phyloP scores from a whole-genome alignment of 2,797 vertebrate species.

The Agapornis canus region DNA sequence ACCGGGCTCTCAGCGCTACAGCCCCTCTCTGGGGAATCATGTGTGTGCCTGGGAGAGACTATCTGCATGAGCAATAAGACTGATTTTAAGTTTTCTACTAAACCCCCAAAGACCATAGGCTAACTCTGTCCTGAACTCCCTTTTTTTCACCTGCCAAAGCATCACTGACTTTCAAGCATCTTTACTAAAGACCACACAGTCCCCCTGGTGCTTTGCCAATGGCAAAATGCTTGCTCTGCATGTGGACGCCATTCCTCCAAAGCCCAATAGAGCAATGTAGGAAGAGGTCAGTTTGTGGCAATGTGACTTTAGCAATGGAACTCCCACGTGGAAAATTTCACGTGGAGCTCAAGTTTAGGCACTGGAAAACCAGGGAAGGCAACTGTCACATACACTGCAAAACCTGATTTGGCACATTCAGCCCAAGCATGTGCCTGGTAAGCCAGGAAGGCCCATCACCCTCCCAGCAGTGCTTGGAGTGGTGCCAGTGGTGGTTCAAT shows the following conservation, averaged over 20 bases:
- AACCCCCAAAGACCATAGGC: not conserved
- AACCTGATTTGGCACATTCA: not conserved
- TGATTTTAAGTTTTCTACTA: not conserved
- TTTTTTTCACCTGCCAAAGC: not conserved
- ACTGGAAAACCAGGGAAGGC: not conserved
- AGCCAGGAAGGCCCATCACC: not conserved
- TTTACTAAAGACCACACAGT: not conserved
- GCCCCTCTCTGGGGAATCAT: not conserved
- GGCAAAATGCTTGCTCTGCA: rapidly evolving
- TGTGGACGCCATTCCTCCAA: rapidly evolving
- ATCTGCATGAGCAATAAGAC: not conserved
- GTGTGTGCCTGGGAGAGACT: not conserved
- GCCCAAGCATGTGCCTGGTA: not conserved
- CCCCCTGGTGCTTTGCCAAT: rapidly evolving
- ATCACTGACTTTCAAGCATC: not conserved
- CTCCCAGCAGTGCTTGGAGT: not conserved
- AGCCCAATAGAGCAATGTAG: not conserved
- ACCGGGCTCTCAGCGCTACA: not conserved
- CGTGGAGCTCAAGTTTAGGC: rapidly evolving
- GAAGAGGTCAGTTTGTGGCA: not conserved
- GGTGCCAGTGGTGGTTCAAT: no score
- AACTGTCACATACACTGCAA: rapidly evolving
- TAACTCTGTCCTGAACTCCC: not conserved
- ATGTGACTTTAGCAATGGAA: rapidly evolving
- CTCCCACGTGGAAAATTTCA: not conserved